Evolutionary conservation across 2,797 vertebrate species (phyloP).

Genomic region (Myiotriccus ornatus): DNA sequence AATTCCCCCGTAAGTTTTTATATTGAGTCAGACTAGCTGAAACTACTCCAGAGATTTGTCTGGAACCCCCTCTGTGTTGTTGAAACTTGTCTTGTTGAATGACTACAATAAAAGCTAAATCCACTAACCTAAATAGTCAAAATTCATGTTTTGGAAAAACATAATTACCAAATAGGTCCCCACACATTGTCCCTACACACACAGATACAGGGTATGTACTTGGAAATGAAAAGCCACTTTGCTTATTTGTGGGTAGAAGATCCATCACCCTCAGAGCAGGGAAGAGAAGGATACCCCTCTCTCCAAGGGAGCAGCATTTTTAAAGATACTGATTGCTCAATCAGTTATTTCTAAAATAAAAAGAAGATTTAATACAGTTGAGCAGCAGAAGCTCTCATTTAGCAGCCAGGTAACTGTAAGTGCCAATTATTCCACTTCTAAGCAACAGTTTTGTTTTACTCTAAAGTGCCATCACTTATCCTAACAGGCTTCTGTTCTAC

Average conservation of each 20-base stretch:
- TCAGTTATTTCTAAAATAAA: background rate
- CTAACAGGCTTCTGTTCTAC: background rate
- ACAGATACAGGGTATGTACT: background rate
- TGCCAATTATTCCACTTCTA: background rate
- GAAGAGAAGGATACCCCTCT: accelerated
- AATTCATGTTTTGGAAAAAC: background rate
- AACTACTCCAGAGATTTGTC: background rate
- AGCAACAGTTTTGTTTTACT: background rate
- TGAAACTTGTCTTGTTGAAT: background rate
- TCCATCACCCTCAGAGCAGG: background rate
- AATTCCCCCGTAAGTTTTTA: background rate
- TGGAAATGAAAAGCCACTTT: background rate
- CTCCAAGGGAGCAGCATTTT: background rate
- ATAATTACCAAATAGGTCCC: background rate
- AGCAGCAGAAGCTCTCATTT: background rate
- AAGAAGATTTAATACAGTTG: background rate
- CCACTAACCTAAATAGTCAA: background rate
- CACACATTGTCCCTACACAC: background rate
- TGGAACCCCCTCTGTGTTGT: background rate
- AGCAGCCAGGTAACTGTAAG: background rate
- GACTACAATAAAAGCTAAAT: background rate
- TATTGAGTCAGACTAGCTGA: background rate
- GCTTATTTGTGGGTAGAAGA: background rate
- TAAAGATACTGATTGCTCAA: background rate
- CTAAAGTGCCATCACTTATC: background rate